A percentile compares a stretch with the other conserved stretches of the same genome.
Evolutionary conservation across 2,113 vertebrate genomes (phyloP).

Genomic region (Poeciliopsis turrubarensis): DNA sequence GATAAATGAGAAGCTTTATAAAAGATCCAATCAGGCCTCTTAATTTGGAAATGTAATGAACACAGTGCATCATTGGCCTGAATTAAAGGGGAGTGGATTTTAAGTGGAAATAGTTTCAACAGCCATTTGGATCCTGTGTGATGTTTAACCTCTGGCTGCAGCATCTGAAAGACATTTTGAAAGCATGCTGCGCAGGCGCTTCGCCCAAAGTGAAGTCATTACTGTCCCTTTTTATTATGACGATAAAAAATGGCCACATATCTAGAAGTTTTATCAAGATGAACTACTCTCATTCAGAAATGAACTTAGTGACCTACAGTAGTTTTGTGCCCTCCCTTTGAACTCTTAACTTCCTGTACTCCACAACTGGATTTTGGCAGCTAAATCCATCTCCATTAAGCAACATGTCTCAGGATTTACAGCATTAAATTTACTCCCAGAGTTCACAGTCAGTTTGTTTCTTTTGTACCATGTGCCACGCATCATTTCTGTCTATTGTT

Average conservation of each 20-base stretch:
- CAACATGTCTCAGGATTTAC: conserved; percentile 65
- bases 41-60: conserved; percentile 60
- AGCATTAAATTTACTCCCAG: conserved; percentile 44
- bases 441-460: conserved; percentile 39
- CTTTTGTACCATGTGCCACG: conserved; percentile 9
- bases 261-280: conserved; percentile 74
- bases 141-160: conserved; percentile 79
- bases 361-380: conserved; percentile 68
- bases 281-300: conserved; percentile 73
- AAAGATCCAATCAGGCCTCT: conserved; percentile 59
- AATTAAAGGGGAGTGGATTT: conserved; percentile 58
- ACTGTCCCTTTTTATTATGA: conserved; percentile 81
- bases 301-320: conserved; percentile 84
- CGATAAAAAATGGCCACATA: conserved; percentile 78
- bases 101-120: conserved; percentile 65
- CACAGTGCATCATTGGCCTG: conserved; percentile 44
- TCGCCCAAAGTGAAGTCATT: conserved; percentile 79
- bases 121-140: conserved; percentile 71
- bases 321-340: conserved; percentile 80
- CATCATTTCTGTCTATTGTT: conserved; percentile 23
- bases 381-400: conserved; percentile 77
- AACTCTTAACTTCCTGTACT: conserved; percentile 85
- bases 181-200: conserved; percentile 64
- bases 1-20: conserved; percentile 66
- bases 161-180: conserved; percentile 80